phyloP scores from a whole-genome alignment of 1,140 invertebrate species.

The Mya arenaria region DNA sequence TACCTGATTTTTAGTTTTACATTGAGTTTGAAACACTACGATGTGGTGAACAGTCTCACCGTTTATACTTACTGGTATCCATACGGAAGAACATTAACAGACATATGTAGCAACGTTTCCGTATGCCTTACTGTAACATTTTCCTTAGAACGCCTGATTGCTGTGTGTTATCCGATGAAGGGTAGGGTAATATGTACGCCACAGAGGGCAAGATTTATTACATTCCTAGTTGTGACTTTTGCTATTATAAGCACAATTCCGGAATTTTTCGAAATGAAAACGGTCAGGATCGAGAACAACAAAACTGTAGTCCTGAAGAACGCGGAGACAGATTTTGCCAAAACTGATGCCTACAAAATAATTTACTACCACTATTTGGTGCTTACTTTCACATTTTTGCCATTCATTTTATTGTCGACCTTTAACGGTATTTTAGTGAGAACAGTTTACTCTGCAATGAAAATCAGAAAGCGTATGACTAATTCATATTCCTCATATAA shows the following conservation, averaged over 20 bases:
- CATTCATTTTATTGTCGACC: conserved; percentile 85
- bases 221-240: conserved; percentile 35
- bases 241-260: conserved; percentile 60
- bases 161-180: conserved; percentile 88
- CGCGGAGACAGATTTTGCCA: conserved; percentile 62
- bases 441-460: conserved; percentile 84
- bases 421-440: conserved; percentile 89
- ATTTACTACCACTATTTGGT: conserved; percentile 86
- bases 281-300: conserved; percentile 5
- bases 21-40: conserved; percentile 86
- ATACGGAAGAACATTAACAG: conserved; percentile 84
- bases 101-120: conserved; percentile 86
- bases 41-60: conserved; percentile 81
- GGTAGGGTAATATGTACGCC: conserved; percentile 87
- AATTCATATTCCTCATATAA: conserved; percentile 7
- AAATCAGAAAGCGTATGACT: conserved; percentile 83
- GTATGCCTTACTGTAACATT: conserved; percentile 90
- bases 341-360: conserved; percentile 83
- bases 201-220: conserved; percentile 62
- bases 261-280: conserved; percentile 63
- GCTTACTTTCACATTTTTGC: conserved; percentile 86
- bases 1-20: conserved; percentile 84
- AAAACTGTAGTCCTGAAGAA: neutral
- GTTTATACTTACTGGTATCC: conserved; percentile 71
- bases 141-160: conserved; percentile 89